Percentiles rank a stretch among this genome's conserved stretches.
These are phyloP conservation scores for Drosophila borborema DNA, from an alignment of 2,888 invertebrate genomes.

Conservation along the genomic window DNA sequence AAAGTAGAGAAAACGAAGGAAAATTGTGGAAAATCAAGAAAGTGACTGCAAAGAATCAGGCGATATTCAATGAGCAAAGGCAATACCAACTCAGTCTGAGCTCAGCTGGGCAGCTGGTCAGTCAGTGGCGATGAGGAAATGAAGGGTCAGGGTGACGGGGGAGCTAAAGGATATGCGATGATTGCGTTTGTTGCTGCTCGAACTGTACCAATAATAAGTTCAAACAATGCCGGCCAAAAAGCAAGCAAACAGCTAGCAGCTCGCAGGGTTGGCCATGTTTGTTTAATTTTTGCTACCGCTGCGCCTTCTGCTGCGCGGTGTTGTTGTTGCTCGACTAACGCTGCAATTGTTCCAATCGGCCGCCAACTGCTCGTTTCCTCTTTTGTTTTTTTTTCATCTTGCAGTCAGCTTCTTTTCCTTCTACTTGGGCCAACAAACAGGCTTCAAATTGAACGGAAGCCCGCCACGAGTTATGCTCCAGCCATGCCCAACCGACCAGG, in stretches of 20 bases:
- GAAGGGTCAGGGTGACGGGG: not conserved
- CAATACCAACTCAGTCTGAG: slow-evolving; percentile 53
- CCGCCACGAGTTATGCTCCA: slow-evolving; percentile 69
- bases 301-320: slow-evolving; percentile 43
- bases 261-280: slow-evolving; percentile 58
- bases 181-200: slow-evolving; percentile 52
- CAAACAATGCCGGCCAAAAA: slow-evolving; percentile 67
- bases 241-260: slow-evolving; percentile 52
- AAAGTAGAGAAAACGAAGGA: slow-evolving; percentile 27
- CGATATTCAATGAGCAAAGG: slow-evolving; percentile 60
- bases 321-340: slow-evolving; percentile 47
- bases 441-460: slow-evolving; percentile 80
- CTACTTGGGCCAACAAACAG: slow-evolving; percentile 74
- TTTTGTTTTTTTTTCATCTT: slow-evolving; percentile 66
- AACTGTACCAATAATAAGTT: slow-evolving; percentile 74
- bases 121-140: slow-evolving; percentile 13
- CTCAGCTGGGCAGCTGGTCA: slow-evolving; percentile 36
- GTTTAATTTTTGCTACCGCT: slow-evolving; percentile 71
- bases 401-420: slow-evolving; percentile 62
- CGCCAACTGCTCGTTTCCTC: slow-evolving; percentile 77
- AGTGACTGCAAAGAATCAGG: slow-evolving; percentile 50
- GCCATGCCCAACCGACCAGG: slow-evolving; percentile 43
- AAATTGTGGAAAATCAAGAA: slow-evolving; percentile 51
- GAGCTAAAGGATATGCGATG: slow-evolving; percentile 24
- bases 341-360: slow-evolving; percentile 78